Conservation (phyloP, 2,113 vertebrate species). For the Oryzias woworae region DNA sequence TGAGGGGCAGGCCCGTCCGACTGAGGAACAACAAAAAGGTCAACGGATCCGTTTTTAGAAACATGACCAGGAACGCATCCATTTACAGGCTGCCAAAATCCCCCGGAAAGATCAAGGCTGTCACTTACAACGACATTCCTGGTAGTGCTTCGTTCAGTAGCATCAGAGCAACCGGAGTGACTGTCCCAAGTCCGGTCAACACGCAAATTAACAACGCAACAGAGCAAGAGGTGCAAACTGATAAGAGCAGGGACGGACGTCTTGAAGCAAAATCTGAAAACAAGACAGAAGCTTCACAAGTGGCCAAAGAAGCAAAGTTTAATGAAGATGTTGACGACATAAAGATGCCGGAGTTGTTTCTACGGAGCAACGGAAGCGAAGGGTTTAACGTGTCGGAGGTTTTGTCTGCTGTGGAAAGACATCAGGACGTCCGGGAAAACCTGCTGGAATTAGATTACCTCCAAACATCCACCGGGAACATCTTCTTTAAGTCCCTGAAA, state of each 20-base stretch:
- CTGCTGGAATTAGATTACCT: slow-evolving; percentile 42
- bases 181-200: no score
- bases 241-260: not conserved
- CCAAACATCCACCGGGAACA: slow-evolving; percentile 28
- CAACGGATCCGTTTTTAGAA: not conserved
- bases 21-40: not conserved
- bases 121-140: slow-evolving; percentile 39
- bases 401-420: not conserved
- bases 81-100: slow-evolving; percentile 19
- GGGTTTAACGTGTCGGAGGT: not conserved
- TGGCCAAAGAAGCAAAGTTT: not conserved
- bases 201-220: no score
- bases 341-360: not conserved
- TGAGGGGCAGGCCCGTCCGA: slow-evolving; percentile 35
- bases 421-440: slow-evolving; percentile 9
- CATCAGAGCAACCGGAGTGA: not conserved
- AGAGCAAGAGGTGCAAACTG: not conserved
- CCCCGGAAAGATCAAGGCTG: not conserved
- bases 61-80: not conserved
- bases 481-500: slow-evolving; percentile 48
- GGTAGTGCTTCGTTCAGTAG: slow-evolving; percentile 48
- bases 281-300: not conserved
- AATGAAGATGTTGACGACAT: not conserved
- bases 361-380: slow-evolving; percentile 26
- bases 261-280: not conserved